Percentiles rank a stretch among this genome's conserved stretches.
These are phyloP conservation scores for Cyphotilapia sp. DNA, from an alignment of 2,113 vertebrate genomes.

Conservation along the genomic window DNA sequence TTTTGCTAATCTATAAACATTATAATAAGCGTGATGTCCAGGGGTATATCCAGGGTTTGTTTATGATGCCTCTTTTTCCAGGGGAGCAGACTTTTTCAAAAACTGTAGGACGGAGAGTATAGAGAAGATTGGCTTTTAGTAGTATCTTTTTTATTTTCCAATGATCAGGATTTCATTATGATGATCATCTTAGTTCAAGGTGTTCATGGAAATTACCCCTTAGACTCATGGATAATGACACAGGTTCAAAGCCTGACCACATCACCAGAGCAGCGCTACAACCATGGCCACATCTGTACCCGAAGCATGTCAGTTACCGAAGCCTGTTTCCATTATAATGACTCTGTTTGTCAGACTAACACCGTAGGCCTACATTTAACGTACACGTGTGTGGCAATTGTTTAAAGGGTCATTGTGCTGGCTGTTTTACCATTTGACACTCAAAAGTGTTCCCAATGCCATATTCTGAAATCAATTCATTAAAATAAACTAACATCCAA, in stretches of 20 bases:
- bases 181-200: not conserved
- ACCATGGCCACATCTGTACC: not conserved
- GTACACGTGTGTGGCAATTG: not conserved
- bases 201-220: not conserved
- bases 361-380: not conserved
- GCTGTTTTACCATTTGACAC: not conserved
- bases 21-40: not conserved
- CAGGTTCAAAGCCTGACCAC: not conserved
- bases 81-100: not conserved
- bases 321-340: not conserved
- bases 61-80: not conserved
- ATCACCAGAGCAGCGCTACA: not conserved
- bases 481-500: not conserved
- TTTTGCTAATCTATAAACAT: not conserved
- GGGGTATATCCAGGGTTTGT: not conserved
- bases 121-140: not conserved
- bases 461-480: not conserved
- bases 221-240: not conserved
- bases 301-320: not conserved
- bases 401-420: not conserved
- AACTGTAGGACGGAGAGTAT: not conserved
- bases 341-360: not conserved
- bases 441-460: not conserved
- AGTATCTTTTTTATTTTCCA: not conserved
- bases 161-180: not conserved